phyloP scores from a whole-genome alignment of 2,113 vertebrate genomes.

The Illadopsis cleaveri region DNA sequence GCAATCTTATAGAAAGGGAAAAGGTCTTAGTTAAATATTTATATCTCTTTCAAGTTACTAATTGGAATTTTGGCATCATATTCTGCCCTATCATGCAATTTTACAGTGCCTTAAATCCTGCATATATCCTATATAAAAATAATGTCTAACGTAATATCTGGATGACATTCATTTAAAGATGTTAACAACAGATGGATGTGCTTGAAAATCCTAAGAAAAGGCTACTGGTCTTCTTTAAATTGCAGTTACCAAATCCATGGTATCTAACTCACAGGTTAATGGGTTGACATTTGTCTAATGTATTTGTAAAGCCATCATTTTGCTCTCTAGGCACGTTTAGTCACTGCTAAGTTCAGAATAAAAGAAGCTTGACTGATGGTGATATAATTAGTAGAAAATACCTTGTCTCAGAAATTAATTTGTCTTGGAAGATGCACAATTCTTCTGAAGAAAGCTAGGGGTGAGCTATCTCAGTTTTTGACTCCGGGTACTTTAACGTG shows the following conservation, averaged over 20 bases:
- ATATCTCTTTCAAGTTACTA: neutral
- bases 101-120: neutral
- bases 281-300: neutral
- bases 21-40: neutral
- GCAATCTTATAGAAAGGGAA: neutral
- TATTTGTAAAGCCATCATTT: neutral
- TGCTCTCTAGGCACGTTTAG: neutral
- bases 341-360: neutral
- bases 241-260: neutral
- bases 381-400: neutral
- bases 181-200: neutral
- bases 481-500: neutral
- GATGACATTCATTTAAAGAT: neutral
- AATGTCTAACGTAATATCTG: neutral
- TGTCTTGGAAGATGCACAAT: neutral
- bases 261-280: neutral
- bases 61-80: neutral
- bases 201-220: neutral
- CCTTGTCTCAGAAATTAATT: neutral
- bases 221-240: neutral
- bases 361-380: neutral
- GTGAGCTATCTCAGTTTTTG: neutral
- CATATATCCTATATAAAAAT: neutral
- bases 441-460: neutral
- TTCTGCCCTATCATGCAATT: neutral